Base-by-base conservation (phyloP, 2,888 invertebrate genomes). In the Nymphalis urticae region DNA sequence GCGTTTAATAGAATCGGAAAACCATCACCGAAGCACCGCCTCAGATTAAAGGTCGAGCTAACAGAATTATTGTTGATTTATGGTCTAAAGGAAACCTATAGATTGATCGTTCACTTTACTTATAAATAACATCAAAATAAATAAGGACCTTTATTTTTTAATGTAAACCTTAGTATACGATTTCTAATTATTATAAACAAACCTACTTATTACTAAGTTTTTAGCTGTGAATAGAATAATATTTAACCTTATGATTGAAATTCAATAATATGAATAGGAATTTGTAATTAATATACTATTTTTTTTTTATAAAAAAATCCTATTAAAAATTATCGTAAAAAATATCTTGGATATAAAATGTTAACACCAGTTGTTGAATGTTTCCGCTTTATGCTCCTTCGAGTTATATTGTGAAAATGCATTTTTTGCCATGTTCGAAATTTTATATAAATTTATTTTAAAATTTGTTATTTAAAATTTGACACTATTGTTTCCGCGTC, bases 11-110 rank as follows among this genome's bases (percentile, higher is more conserved):
- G 65, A 65, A 71, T 71, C 68, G 71, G 71, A 71, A 69, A 71
- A 71, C 71, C 71, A 71, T 71, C 71, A 67, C 64, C 62, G 70
- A 68, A 70, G 66, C 64, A 70, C 67, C 70, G 64, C 66, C 59
- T 66, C 56, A 63, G 71, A 71, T 68, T 71, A 71, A 69, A 69
- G 69, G 71, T 73, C 69, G 70, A 73, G 75, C 59, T 69, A 71
- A 71, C 65, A 47, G 48, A 71, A 69, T 71, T 71, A 68, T 69
- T 71, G 68, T 50, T 77, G 76, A 79, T 76, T 77, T 80, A 78
- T 42, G 36, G 36, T 58, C 19, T 58, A 58, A 17, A 27, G 56
- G 56, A n/a, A 58, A 58, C 58, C 58, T 36, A 36, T 58, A 42
- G 42, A 58, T 36, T 58, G 36, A 58, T n/a, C 36, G 42, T 42